phyloP scores from a whole-genome alignment of 2,888 invertebrate species.

The Agriotes lineatus region DNA sequence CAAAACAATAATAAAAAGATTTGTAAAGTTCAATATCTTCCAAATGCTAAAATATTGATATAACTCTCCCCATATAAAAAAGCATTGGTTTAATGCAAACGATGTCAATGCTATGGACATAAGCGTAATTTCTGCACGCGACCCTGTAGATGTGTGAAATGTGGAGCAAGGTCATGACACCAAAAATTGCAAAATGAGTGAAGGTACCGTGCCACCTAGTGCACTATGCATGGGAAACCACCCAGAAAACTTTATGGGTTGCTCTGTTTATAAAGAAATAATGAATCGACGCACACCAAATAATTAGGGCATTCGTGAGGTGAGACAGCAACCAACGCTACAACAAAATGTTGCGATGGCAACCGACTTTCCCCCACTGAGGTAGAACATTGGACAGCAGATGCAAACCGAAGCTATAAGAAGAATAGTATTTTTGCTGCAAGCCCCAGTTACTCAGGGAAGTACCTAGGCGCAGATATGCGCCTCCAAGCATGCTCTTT shows the following conservation, averaged over 20 bases:
- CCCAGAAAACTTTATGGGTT: neutral
- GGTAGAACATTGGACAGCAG: neutral
- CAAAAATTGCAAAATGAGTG: neutral
- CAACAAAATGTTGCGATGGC: slow-evolving; percentile 1
- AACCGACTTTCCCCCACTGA: slow-evolving; percentile 11
- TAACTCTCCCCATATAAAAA: slow-evolving; percentile 16
- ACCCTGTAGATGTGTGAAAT: slow-evolving; percentile 10
- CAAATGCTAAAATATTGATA: slow-evolving; percentile 17
- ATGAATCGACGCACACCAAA: slow-evolving; percentile 5
- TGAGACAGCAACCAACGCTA: neutral
- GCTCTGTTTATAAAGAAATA: slow-evolving; percentile 16
- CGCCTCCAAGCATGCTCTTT: too few relatives aligned
- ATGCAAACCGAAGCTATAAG: neutral
- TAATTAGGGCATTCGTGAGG: neutral
- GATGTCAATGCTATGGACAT: slow-evolving; percentile 21
- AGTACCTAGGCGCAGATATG: neutral
- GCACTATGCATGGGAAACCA: slow-evolving; percentile 17
- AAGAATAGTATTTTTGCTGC: neutral
- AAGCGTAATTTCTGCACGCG: slow-evolving; percentile 7
- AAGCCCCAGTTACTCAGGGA: neutral
- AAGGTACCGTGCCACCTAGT: neutral
- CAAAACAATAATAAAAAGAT: neutral
- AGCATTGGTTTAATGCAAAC: neutral
- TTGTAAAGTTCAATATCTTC: neutral
- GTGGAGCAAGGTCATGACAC: neutral